Conservation (phyloP, 2,113 vertebrate genomes). For the Menura novaehollandiae region DNA sequence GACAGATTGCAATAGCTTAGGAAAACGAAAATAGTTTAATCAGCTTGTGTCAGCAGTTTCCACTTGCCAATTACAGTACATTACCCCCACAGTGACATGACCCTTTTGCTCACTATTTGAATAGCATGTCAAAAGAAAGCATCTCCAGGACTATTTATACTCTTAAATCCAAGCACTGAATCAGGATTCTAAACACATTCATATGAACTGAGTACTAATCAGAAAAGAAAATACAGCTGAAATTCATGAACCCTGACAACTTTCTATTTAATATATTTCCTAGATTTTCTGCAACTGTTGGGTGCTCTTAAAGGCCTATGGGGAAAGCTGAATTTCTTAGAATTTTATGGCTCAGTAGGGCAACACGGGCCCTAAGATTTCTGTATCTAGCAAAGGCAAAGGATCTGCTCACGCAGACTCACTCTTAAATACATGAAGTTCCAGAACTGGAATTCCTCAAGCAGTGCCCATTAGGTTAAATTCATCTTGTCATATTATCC, state of each 20-base stretch:
- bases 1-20: background rate
- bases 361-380: background rate
- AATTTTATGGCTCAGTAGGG: background rate
- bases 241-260: background rate
- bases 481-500: background rate
- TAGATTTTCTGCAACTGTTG: background rate
- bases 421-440: background rate
- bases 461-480: background rate
- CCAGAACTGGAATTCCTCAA: background rate
- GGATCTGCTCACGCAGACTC: background rate
- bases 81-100: background rate
- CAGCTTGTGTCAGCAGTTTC: background rate
- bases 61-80: background rate
- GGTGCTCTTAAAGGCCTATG: background rate
- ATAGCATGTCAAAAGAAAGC: background rate
- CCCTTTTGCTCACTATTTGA: background rate
- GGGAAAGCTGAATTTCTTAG: background rate
- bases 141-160: background rate
- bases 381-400: background rate
- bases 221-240: background rate
- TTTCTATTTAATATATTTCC: background rate
- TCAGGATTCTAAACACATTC: background rate
- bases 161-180: background rate
- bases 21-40: background rate
- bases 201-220: background rate